Percentiles rank a stretch among this genome's conserved stretches.
Conservation (phyloP, 2,113 vertebrate genomes). For the Tragelaphus imberbis region DNA sequence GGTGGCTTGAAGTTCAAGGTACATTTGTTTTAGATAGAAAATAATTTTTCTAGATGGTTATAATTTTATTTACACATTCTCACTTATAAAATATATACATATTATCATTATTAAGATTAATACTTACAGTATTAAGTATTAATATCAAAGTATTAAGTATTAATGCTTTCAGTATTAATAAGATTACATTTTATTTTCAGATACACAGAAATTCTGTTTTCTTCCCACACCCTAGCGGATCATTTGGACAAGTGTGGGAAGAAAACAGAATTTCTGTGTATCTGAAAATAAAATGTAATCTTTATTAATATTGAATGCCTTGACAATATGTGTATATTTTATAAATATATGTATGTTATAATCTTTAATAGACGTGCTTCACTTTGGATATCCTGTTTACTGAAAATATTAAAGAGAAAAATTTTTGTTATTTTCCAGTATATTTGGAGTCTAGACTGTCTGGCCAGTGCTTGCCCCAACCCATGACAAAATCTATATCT, state of each 20-base stretch:
- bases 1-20: neutral
- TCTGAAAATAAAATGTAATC: neutral
- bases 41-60: neutral
- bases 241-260: neutral
- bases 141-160: no score
- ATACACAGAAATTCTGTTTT: neutral
- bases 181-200: neutral
- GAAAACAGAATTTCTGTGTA: neutral
- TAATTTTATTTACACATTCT: neutral
- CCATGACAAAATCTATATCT: neutral
- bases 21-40: neutral
- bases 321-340: neutral
- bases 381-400: neutral
- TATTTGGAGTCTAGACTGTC: neutral
- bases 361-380: neutral
- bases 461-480: neutral
- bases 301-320: neutral
- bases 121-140: no score
- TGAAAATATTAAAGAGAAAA: neutral
- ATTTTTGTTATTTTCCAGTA: neutral
- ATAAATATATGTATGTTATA: neutral
- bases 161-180: neutral
- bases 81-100: neutral
- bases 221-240: neutral
- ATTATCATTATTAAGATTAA: neutral